A percentile compares a stretch with the other conserved stretches of the same genome.
phyloP scores from a whole-genome alignment of 1,140 invertebrate genomes.

The Trissolcus basalis region DNA sequence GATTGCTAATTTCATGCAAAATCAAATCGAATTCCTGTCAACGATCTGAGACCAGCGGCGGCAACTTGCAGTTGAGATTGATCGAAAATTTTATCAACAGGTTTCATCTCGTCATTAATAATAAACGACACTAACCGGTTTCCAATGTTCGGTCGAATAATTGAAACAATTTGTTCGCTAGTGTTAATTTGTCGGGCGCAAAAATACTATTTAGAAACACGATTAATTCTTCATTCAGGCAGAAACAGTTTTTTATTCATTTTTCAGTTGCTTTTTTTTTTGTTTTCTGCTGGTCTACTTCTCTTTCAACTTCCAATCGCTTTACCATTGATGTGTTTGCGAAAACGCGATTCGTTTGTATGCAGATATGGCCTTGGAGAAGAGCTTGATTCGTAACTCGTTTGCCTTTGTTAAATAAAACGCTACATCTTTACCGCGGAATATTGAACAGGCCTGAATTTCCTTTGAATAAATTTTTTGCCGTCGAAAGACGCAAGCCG shows the following conservation, averaged over 20 bases:
- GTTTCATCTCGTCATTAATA: conserved; percentile 37
- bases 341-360: conserved; percentile 58
- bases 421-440: too few species aligned
- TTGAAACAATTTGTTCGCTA: conserved; percentile 10
- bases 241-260: too few species aligned
- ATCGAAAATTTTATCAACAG: conserved; percentile 24
- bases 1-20: conserved; percentile 47
- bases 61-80: conserved; percentile 1
- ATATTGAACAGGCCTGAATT: too few species aligned
- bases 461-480: too few species aligned
- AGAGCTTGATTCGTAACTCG: conserved; percentile 35
- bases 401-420: conserved; percentile 55
- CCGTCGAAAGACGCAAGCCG: background rate
- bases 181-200: conserved; percentile 19
- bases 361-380: conserved; percentile 55
- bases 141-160: conserved; percentile 12
- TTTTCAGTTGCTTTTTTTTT: too few species aligned
- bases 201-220: too few species aligned
- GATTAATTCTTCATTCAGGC: too few species aligned
- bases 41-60: conserved; percentile 13
- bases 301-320: too few species aligned
- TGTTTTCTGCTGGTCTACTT: too few species aligned
- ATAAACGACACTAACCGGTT: conserved; percentile 24
- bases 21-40: conserved; percentile 30
- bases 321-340: conserved; percentile 42